Evolutionary conservation across 2,888 invertebrate genomes (phyloP).

Genomic region (Phasia obesa): DNA sequence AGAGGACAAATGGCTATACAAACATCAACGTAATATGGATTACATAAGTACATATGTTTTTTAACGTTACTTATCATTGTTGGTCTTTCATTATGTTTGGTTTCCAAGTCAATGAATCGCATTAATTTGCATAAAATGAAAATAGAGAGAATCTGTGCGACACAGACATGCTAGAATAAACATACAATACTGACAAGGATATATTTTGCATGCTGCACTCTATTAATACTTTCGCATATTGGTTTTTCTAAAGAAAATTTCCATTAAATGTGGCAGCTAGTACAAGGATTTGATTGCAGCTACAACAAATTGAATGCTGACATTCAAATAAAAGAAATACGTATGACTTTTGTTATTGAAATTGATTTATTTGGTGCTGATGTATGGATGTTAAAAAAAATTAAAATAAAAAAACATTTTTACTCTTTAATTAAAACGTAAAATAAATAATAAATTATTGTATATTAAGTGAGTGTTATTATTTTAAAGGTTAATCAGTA

Average conservation of each 20-base stretch:
- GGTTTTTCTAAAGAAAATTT: constrained; percentile 4
- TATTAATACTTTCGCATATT: background rate
- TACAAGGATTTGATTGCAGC: background rate
- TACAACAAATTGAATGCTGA: background rate
- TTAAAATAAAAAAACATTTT: too few relatives aligned
- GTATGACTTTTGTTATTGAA: background rate
- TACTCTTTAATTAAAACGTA: too few relatives aligned
- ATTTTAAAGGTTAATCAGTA: too few relatives aligned
- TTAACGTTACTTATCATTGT: constrained; percentile 33
- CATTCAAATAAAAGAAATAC: background rate
- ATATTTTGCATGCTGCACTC: background rate
- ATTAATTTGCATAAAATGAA: constrained; percentile 32
- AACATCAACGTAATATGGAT: background rate
- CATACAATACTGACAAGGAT: background rate
- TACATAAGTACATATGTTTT: constrained; percentile 1
- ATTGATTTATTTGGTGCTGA: background rate
- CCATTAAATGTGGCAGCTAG: background rate
- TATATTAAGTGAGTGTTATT: too few relatives aligned
- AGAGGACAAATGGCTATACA: background rate
- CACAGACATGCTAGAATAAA: background rate
- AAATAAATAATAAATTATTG: too few relatives aligned
- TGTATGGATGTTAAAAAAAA: too few relatives aligned
- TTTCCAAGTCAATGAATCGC: constrained; percentile 44
- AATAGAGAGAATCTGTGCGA: background rate
- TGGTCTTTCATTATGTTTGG: constrained; percentile 45